Evolutionary conservation across 2,888 invertebrate species (phyloP).

Genomic region (Sthenelais limicola): DNA sequence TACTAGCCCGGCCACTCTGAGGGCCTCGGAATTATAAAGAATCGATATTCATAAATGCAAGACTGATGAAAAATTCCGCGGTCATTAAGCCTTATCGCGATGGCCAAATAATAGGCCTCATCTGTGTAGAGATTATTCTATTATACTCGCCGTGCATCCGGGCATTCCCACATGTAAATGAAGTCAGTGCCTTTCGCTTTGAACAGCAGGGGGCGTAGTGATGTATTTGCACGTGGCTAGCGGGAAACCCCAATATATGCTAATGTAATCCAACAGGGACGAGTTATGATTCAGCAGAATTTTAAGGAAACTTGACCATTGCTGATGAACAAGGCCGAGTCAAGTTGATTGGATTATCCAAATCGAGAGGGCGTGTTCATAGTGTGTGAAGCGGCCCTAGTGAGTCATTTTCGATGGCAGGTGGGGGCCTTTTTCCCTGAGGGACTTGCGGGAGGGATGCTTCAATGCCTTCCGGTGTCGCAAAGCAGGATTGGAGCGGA

Average conservation of each 20-base stretch:
- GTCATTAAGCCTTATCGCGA: conserved; percentile 68
- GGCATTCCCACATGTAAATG: conserved; percentile 25
- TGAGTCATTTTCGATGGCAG: conserved; percentile 28
- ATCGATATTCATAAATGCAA: too few relatives aligned
- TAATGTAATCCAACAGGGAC: neutral
- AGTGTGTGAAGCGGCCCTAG: conserved; percentile 27
- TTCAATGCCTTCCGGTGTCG: too few relatives aligned
- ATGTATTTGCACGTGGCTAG: too few relatives aligned
- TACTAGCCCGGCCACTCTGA: too few relatives aligned
- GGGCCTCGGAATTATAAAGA: too few relatives aligned
- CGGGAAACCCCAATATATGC: neutral
- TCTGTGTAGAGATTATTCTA: conserved; percentile 25
- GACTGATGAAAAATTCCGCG: too few relatives aligned
- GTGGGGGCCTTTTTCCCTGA: conserved; percentile 1
- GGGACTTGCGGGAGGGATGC: too few relatives aligned
- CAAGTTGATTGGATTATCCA: conserved; percentile 39
- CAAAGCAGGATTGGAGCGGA: too few relatives aligned
- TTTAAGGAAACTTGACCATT: conserved; percentile 19
- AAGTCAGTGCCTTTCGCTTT: conserved; percentile 19
- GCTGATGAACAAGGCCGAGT: conserved; percentile 10
- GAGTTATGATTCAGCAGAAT: neutral
- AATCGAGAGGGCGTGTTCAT: conserved; percentile 31
- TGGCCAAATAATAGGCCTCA: conserved; percentile 41
- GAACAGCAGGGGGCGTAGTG: neutral
- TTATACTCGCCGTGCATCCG: neutral